Conservation (phyloP, 2,888 invertebrate genomes). For the Hemithea aestivaria region DNA sequence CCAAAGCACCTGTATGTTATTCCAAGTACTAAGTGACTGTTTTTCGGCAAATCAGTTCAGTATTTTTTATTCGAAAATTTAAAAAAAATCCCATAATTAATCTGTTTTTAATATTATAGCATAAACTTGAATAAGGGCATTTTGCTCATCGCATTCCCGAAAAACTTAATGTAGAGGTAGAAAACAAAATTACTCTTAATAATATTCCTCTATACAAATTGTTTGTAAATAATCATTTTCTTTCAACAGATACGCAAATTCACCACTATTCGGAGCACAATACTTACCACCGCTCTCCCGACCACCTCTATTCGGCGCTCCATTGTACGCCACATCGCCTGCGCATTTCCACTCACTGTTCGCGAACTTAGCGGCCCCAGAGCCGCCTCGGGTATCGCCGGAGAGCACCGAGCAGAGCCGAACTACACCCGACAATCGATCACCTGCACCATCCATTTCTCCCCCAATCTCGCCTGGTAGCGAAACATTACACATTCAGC, state of each 20-base stretch:
- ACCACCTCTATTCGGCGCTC: slow-evolving; percentile 61
- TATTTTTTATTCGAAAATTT: too few species aligned
- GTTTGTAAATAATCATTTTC: slow-evolving; percentile 1
- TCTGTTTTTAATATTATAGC: too few species aligned
- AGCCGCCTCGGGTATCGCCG: slow-evolving; percentile 58
- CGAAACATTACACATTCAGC: slow-evolving; percentile 71
- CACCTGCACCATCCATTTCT: slow-evolving; percentile 67
- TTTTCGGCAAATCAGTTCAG: too few species aligned
- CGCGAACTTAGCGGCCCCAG: slow-evolving; percentile 85
- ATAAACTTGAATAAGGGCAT: too few species aligned
- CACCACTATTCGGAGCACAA: slow-evolving; percentile 64
- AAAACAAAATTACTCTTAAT: too few species aligned
- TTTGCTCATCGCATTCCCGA: too few species aligned
- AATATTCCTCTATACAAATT: too few species aligned
- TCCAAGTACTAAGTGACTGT: too few species aligned
- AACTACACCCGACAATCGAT: slow-evolving; percentile 49
- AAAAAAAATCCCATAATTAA: too few species aligned
- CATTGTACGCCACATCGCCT: slow-evolving; percentile 66
- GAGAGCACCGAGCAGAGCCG: slow-evolving; percentile 58
- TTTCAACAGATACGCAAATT: slow-evolving; percentile 60
- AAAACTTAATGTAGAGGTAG: too few species aligned
- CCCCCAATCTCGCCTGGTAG: slow-evolving; percentile 76
- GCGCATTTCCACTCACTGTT: slow-evolving; percentile 91
- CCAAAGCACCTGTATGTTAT: too few species aligned
- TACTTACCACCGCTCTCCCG: slow-evolving; percentile 64